A percentile compares a stretch with the other conserved stretches of the same genome.
phyloP scores from a whole-genome alignment of 2,888 invertebrate genomes.

The Cordilura impudica region DNA sequence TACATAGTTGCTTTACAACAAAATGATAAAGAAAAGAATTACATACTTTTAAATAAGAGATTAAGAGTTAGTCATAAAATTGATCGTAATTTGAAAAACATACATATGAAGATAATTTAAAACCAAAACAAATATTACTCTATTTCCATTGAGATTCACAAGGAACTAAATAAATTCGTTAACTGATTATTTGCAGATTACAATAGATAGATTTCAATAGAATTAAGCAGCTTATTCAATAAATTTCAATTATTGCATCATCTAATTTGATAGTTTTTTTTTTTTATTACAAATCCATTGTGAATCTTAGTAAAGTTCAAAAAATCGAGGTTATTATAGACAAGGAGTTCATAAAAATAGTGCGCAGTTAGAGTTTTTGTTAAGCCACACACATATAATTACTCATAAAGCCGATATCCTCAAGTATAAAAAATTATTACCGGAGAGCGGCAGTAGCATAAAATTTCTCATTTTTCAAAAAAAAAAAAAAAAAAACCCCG shows the following conservation, averaged over 20 bases:
- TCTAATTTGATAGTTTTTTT: conserved; percentile 49
- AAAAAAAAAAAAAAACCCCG: no score
- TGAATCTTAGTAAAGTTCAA: conserved; percentile 45
- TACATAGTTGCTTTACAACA: neutral
- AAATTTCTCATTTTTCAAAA: no score
- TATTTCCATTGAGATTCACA: neutral
- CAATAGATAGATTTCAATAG: conserved; percentile 35
- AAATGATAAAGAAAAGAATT: neutral
- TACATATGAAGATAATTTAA: no score
- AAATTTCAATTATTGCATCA: conserved; percentile 59
- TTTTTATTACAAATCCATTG: conserved; percentile 46
- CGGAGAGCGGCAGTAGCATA: no score
- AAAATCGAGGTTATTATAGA: conserved; percentile 51
- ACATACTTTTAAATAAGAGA: no score
- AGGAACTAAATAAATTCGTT: neutral
- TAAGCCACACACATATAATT: no score
- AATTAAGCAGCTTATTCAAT: conserved; percentile 60
- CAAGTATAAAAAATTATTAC: no score
- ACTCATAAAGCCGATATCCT: no score
- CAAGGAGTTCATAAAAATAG: conserved; percentile 44
- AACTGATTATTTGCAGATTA: conserved; percentile 41
- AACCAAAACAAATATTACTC: no score
- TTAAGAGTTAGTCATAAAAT: neutral
- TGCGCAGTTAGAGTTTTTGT: neutral
- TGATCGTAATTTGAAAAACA: neutral